Evolutionary conservation across 2,888 invertebrate genomes (phyloP), one percentile per base, ranked within the genome.

Genomic region (Leptura quadrifasciata): DNA sequence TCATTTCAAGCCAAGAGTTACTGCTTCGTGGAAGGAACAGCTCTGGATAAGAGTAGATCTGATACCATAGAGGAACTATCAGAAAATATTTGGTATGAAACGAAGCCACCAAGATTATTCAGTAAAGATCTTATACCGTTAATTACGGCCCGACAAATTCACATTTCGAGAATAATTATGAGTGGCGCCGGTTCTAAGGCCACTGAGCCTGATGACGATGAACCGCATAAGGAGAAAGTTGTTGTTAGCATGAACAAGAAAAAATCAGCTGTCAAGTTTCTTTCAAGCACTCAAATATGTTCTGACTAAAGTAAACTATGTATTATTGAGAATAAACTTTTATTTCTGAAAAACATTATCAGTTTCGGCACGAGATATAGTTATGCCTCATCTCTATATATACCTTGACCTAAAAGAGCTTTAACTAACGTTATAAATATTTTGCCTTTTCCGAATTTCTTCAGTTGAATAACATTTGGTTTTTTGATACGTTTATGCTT

Each of bases 111-210:
- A 0, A 78, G 68, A 8, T 76, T 82, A 57, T 79, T 82, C 71
- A 75, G 72, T 3, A 76, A 78, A 61, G 64, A 74, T 6, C 54
- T 73, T 65, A 54, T 73, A 20, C 86, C 87, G 6, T 67, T 81
- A n/a, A 82, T 87, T 24, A 83, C 84, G n/a, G 85, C 87, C 2
- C 80, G 87, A 78, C 83, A 83, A 78, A 80, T 84, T 3, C 85
- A 85, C 52, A 81, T 87, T 27, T 78, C 84, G 8, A 79, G 86
- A 35, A 81, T 84, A 15, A 77, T 84, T 73, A 67, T 87, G 55
- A 81, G 81, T 17, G 84, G 85, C 0, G 85, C 86, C 70, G 77
- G 80, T 21, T 85, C 86, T 73, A 79, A 77, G n/a, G 12, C 64
- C 2, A n/a, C 24, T 17, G 63, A 58, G 12, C 24, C 55, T 15